phyloP scores from a whole-genome alignment of 2,888 invertebrate genomes.

The Tenodera sinensis region DNA sequence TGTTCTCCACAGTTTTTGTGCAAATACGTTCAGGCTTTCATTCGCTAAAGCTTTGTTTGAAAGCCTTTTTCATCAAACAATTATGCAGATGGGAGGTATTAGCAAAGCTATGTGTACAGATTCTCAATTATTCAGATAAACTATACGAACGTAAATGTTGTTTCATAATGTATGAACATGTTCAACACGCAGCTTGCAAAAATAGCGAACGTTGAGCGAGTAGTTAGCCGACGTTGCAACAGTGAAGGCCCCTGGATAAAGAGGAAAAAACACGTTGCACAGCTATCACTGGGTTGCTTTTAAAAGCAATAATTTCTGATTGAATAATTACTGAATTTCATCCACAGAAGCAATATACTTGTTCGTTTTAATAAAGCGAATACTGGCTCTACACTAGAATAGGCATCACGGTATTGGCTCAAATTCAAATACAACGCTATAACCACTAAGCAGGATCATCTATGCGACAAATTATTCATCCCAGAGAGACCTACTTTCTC shows the following conservation, averaged over 20 bases:
- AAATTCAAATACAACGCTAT: no score
- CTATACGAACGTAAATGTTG: not conserved
- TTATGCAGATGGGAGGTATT: not conserved
- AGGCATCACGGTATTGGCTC: no score
- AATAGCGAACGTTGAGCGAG: not conserved
- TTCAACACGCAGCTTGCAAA: not conserved
- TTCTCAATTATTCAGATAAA: not conserved
- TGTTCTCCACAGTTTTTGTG: not conserved
- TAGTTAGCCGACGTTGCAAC: not conserved
- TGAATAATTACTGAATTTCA: no score
- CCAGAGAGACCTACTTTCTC: no score
- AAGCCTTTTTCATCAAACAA: not conserved
- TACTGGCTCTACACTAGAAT: no score
- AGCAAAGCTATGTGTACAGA: not conserved
- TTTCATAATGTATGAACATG: not conserved
- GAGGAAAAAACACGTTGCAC: no score
- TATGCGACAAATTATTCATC: no score
- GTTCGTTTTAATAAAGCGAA: no score
- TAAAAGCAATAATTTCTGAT: not conserved
- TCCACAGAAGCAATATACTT: no score
- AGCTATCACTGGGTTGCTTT: not conserved
- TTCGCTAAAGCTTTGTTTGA: not conserved
- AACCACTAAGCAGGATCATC: no score
- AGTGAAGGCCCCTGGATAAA: not conserved
- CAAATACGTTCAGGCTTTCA: not conserved